Evolutionary conservation across 2,113 vertebrate genomes (phyloP).

Genomic region (Prolemur simus): DNA sequence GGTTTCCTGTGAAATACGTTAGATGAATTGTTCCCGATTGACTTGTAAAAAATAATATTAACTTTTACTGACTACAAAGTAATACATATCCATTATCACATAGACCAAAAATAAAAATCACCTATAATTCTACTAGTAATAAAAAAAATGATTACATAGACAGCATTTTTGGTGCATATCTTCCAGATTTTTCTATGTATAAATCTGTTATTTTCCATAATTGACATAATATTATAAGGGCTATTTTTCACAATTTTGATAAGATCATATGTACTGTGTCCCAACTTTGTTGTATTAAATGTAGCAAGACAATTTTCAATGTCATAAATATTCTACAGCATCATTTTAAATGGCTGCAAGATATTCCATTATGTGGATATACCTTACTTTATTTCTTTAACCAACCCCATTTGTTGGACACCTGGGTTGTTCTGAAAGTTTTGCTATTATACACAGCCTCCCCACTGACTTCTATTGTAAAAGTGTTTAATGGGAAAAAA

Average conservation of each 20-base stretch:
- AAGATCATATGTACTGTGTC: not conserved
- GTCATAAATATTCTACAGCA: not conserved
- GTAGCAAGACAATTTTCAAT: not conserved
- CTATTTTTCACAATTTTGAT: constrained; percentile 6
- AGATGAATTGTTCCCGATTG: not conserved
- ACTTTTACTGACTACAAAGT: not conserved
- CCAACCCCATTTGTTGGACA: not conserved
- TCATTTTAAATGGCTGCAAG: not conserved
- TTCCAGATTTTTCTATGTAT: not conserved
- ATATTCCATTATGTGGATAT: not conserved
- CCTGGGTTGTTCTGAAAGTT: not conserved
- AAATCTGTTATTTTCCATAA: not conserved
- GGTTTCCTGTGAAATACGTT: not conserved
- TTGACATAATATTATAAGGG: not conserved
- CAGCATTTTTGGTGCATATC: not conserved
- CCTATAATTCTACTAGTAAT: not conserved
- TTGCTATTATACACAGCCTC: not conserved
- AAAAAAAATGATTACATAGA: constrained; percentile 1
- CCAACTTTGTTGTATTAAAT: constrained; percentile 13
- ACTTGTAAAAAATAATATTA: not conserved
- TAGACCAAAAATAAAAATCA: not conserved
- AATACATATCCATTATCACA: not conserved
- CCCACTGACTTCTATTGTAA: not conserved
- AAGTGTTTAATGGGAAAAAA: not conserved
- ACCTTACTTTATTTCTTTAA: constrained; percentile 16